phyloP scores from a whole-genome alignment of 2,888 invertebrate genomes.

The Pogonocherus hispidulus region DNA sequence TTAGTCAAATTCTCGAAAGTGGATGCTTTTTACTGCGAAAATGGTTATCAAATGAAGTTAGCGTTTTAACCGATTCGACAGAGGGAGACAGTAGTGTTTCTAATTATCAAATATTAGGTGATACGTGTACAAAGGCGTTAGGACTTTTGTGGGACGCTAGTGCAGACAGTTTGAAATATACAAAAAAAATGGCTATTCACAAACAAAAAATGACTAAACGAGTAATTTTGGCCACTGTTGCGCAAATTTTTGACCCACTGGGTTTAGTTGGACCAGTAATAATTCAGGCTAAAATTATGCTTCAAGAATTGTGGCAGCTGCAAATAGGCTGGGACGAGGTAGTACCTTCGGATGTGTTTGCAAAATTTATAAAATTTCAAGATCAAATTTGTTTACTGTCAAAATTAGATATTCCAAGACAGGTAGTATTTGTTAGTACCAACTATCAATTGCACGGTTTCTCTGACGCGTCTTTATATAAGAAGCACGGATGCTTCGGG shows the following conservation, averaged over 20 bases:
- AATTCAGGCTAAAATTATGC: slow-evolving; percentile 7
- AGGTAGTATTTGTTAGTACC: background rate
- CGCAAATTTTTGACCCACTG: slow-evolving; percentile 15
- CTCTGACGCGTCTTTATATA: background rate
- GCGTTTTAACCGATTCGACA: background rate
- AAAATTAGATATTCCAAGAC: background rate
- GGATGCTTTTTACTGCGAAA: slow-evolving; percentile 2
- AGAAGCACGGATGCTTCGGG: background rate
- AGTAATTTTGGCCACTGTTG: background rate
- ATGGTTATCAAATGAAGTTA: background rate
- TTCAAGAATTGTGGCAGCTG: slow-evolving; percentile 21
- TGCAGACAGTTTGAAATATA: background rate
- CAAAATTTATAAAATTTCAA: background rate
- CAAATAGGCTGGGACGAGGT: slow-evolving; percentile 9
- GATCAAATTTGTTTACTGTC: background rate
- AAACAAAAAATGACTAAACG: background rate
- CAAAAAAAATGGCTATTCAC: background rate
- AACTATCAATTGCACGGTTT: background rate
- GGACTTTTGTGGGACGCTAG: slow-evolving; percentile 8
- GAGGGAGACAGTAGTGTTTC: background rate
- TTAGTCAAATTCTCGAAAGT: background rate
- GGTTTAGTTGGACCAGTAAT: background rate
- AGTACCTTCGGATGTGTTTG: background rate
- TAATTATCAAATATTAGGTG: background rate
- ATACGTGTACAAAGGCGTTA: background rate